Evolutionary conservation across 2,113 vertebrate species (phyloP).

Genomic region (Gadus macrocephalus): DNA sequence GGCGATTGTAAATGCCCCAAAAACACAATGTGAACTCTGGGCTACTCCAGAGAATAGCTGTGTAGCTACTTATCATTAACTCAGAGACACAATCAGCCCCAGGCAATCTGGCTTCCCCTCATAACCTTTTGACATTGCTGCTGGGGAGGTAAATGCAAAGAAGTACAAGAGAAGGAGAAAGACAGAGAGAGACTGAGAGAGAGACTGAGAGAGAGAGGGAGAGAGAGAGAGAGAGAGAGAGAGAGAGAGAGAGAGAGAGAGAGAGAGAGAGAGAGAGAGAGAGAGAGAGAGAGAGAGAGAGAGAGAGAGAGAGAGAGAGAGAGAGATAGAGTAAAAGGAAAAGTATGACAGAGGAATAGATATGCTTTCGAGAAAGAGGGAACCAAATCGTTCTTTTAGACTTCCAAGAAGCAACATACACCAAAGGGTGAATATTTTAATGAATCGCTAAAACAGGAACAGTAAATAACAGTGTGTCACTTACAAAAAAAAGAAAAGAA

Average conservation of each 20-base stretch:
- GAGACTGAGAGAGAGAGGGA: too few relatives aligned
- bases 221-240: too few relatives aligned
- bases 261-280: too few relatives aligned
- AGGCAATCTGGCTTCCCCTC: slow-evolving; percentile 56
- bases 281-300: slow-evolving; percentile 12
- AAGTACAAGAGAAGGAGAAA: slow-evolving; percentile 35
- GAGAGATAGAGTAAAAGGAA: slow-evolving; percentile 21
- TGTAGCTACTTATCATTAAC: slow-evolving; percentile 70
- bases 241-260: too few relatives aligned
- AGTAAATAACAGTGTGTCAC: too few relatives aligned
- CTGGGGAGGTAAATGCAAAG: slow-evolving; percentile 64
- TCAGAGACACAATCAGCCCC: slow-evolving; percentile 66
- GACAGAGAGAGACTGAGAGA: slow-evolving; percentile 9
- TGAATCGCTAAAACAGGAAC: too few relatives aligned
- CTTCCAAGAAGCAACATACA: too few relatives aligned
- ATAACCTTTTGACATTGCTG: slow-evolving; percentile 69
- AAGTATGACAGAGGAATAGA: neutral
- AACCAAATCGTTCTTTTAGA: neutral
- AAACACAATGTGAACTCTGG: slow-evolving; percentile 14
- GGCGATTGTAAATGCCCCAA: too few relatives aligned
- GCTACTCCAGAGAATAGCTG: slow-evolving; percentile 51
- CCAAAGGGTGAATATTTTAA: too few relatives aligned
- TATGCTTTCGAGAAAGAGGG: neutral
- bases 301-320: slow-evolving; percentile 21
- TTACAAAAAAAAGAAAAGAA: too few relatives aligned